Evolutionary conservation across 2,113 vertebrate species (phyloP).

Genomic region (Nannospalax galili): DNA sequence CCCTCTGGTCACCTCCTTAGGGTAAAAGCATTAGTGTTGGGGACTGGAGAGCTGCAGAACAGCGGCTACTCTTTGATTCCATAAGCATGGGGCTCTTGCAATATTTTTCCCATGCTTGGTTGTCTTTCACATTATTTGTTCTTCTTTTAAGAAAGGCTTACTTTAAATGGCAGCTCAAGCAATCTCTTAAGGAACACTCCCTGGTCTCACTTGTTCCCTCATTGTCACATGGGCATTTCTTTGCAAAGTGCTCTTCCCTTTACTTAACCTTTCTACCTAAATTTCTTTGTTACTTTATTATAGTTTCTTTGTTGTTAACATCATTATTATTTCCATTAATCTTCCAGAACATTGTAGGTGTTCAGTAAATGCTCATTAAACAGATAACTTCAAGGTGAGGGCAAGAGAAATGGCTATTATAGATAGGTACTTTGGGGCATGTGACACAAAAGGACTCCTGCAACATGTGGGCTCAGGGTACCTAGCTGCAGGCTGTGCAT

Average conservation of each 20-base stretch:
- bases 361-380: background rate
- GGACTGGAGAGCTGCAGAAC: background rate
- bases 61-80: background rate
- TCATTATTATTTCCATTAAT: background rate
- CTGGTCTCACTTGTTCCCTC: background rate
- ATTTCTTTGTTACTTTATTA: background rate
- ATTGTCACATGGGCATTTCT: background rate
- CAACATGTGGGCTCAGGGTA: too few species aligned
- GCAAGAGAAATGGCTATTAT: background rate
- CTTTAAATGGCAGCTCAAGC: background rate
- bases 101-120: too few species aligned
- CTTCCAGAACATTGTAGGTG: background rate
- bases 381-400: background rate
- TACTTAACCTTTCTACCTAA: background rate
- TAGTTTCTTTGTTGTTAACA: too few species aligned
- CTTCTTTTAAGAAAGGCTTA: background rate
- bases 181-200: background rate
- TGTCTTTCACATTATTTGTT: background rate
- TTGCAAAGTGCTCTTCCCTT: background rate
- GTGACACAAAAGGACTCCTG: background rate
- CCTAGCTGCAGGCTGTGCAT: background rate
- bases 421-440: background rate
- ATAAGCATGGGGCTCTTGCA: accelerated
- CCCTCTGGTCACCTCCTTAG: background rate
- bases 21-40: too few species aligned